Percentiles rank a stretch among this genome's conserved stretches.
phyloP scores from a whole-genome alignment of 2,888 invertebrate species.

The Andrena praecox region DNA sequence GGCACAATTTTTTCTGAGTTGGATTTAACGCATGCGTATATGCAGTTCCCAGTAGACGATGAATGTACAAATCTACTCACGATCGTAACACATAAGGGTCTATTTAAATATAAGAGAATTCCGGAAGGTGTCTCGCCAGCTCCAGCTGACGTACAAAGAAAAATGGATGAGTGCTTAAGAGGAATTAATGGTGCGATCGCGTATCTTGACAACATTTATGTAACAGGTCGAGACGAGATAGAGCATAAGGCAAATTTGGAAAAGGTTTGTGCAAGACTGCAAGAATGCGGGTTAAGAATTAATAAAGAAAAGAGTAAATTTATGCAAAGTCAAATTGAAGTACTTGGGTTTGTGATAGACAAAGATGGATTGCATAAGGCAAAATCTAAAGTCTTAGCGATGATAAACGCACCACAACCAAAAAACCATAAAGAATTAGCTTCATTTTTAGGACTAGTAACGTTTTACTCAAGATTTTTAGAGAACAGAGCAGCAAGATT shows the following conservation, averaged over 20 bases:
- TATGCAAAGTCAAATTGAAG: constrained; percentile 61
- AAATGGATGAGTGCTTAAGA: neutral
- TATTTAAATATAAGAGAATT: neutral
- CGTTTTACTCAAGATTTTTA: constrained; percentile 79
- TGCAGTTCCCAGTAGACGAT: neutral
- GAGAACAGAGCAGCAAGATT: constrained; percentile 67
- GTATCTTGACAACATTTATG: constrained; percentile 34
- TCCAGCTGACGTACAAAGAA: neutral
- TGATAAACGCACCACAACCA: constrained; percentile 65
- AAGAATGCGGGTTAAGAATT: constrained; percentile 25
- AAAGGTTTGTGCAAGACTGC: neutral
- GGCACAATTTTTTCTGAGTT: neutral
- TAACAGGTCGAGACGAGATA: constrained; percentile 12
- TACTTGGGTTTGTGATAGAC: constrained; percentile 71
- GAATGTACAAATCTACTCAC: neutral
- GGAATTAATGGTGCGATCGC: neutral
- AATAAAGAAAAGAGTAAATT: constrained; percentile 69
- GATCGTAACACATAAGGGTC: constrained; percentile 15
- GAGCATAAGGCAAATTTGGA: constrained; percentile 23
- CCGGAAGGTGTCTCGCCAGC: neutral
- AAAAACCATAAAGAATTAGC: constrained; percentile 60
- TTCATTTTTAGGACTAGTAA: constrained; percentile 74
- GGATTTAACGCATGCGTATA: neutral
- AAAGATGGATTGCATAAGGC: constrained; percentile 67
- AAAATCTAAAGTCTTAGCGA: constrained; percentile 64